Base-by-base conservation (phyloP, 2,113 vertebrate genomes). In the Ammodramus savannarum region DNA sequence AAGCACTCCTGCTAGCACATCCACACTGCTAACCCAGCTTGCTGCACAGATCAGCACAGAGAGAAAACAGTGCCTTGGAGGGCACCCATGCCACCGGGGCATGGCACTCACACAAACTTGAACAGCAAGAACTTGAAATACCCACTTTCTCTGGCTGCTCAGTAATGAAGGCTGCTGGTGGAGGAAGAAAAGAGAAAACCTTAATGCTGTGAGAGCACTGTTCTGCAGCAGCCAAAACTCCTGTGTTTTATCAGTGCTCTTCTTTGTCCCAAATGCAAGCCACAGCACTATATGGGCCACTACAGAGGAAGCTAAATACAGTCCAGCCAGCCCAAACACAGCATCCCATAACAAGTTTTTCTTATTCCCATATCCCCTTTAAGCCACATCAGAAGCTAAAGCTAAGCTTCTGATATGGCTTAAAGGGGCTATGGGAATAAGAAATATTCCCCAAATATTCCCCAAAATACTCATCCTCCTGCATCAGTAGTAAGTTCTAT, bases 21-120 rank as follows among this genome's bases (percentile, higher is more conserved):
- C 26, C 25, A 17, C 25, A 6, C 12, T 54, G 48, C 27, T 72
- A 8, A 7, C 27, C 14, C 9, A 31, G 12, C 38, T 34, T 25
- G 9, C 13, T 1, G 0, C 16, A 21, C 17, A 43, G 12, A 13
- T 8, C 21, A 31, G 5, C 0, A 0, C 21, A 65, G 46, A n/a
- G n/a, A 65, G 57, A 32, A 66, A 61, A 18, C 10, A 19, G 5
- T 5, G 31, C 36, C n/a, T 61, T 39, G 41, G 32, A 41, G 27
- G 9, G 13, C 32, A 39, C 19, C 29, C 29, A 5, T 7, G 22
- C 9, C 26, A 12, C 14, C 17, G n/a, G 19, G 19, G 9, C 19
- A 61, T 2, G 2, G 41, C 18, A 11, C 8, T 19, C 58, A 22
- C 32, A 27, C 8, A 55, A 20, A 26, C 11, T 1, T 13, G 10